Conservation (phyloP, 2,888 invertebrate genomes). For the Clistopyga incitator region DNA sequence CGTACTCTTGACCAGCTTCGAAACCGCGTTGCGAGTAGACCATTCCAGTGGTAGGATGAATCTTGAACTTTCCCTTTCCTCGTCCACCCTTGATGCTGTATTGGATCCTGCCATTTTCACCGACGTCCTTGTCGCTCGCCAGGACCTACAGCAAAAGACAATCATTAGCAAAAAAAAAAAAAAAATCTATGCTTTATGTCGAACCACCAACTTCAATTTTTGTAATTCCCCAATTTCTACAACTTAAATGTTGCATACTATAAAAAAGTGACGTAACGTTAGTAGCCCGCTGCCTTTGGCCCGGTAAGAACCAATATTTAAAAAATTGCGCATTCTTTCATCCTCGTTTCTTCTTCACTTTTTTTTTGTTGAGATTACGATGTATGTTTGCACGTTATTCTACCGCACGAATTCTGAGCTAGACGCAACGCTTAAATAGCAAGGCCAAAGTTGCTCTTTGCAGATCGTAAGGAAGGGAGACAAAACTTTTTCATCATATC, state of each 20-base stretch:
- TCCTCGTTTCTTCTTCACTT: slow-evolving; percentile 24
- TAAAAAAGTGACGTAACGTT: slow-evolving; percentile 44
- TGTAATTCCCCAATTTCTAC: slow-evolving; percentile 20
- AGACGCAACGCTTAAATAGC: background rate
- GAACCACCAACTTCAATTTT: slow-evolving; percentile 25
- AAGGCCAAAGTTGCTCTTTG: background rate
- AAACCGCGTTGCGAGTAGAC: slow-evolving; percentile 91
- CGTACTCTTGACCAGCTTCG: slow-evolving; percentile 88
- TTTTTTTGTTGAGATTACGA: background rate
- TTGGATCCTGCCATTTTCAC: slow-evolving; percentile 92
- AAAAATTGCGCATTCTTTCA: slow-evolving; percentile 34
- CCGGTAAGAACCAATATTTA: slow-evolving; percentile 21
- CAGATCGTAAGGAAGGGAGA: slow-evolving; percentile 8
- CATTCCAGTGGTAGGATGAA: slow-evolving; percentile 92
- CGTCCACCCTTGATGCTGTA: slow-evolving; percentile 93
- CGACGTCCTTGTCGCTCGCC: slow-evolving; percentile 93
- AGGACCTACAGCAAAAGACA: slow-evolving; percentile 86
- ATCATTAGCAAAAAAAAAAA: slow-evolving; percentile 25
- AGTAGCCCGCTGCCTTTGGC: slow-evolving; percentile 60
- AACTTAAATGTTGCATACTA: slow-evolving; percentile 38
- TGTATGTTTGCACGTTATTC: background rate
- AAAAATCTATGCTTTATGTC: background rate
- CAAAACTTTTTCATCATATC: slow-evolving; percentile 60
- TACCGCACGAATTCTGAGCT: background rate
- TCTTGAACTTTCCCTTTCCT: slow-evolving; percentile 92